These are phyloP conservation scores for Lampris megalopsis DNA, from an alignment of 2,113 vertebrate genomes.

Conservation along the genomic window DNA sequence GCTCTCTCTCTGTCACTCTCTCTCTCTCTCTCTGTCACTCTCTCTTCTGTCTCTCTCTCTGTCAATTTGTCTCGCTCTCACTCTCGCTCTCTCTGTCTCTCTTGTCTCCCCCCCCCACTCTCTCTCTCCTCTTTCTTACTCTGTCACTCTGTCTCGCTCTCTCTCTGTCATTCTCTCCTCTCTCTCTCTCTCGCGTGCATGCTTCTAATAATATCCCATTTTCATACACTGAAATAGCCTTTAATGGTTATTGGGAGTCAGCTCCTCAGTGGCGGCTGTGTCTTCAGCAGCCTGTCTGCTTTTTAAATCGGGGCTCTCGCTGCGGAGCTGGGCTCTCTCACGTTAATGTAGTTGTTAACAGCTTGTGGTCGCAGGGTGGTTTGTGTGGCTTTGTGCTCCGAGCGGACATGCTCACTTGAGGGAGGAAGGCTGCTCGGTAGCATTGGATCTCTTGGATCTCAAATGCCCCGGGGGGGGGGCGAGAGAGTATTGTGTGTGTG, in stretches of 20 bases:
- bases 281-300: conserved; percentile 34
- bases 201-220: conserved; percentile 5
- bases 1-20: no score
- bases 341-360: conserved; percentile 77
- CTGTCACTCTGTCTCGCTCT: no score
- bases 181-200: not conserved
- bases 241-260: conserved; percentile 24
- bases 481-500: not conserved
- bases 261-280: conserved; percentile 12
- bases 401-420: conserved; percentile 49
- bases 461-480: conserved; percentile 18
- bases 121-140: not conserved
- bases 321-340: conserved; percentile 57
- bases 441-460: conserved; percentile 29
- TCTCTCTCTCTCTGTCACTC: no score
- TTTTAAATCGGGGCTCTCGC: conserved; percentile 50
- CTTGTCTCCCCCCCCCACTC: no score
- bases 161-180: not conserved
- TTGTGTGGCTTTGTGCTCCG: conserved; percentile 70
- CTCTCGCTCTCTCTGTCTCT: not conserved
- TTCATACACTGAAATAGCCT: conserved; percentile 33
- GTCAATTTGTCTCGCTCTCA: no score
- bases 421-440: conserved; percentile 30
- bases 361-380: conserved; percentile 70
- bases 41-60: no score